Conservation (phyloP, 2,113 vertebrate genomes). For the Gorilla gorilla region DNA sequence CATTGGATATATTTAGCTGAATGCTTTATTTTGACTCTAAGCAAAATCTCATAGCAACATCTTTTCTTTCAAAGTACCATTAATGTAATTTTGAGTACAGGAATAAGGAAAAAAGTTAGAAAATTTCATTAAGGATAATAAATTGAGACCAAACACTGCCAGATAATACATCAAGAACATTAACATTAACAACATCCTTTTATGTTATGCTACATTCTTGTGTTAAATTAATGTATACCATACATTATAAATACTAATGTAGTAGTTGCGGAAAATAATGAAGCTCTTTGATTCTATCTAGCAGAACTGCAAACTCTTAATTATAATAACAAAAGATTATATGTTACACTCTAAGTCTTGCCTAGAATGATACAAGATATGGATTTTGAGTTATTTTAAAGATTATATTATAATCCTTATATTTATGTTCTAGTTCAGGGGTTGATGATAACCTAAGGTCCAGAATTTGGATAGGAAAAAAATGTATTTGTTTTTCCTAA, state of each 20-base stretch:
- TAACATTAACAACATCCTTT: background rate
- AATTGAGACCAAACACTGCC: background rate
- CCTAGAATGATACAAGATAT: background rate
- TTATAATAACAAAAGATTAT: background rate
- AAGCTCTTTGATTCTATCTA: background rate
- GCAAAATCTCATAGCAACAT: background rate
- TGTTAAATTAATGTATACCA: background rate
- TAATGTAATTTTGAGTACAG: conserved; percentile 19
- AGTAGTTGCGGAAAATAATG: background rate
- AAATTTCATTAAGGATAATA: background rate
- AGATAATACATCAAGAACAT: background rate
- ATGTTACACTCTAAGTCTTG: background rate
- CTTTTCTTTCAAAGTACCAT: conserved; percentile 15
- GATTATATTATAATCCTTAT: conserved; percentile 1
- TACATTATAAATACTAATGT: background rate
- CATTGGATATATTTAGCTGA: background rate
- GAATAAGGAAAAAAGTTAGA: background rate
- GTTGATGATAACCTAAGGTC: background rate
- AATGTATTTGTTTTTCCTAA: background rate
- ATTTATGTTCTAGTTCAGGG: background rate
- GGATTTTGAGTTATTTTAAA: background rate
- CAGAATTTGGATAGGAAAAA: background rate
- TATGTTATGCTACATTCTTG: background rate
- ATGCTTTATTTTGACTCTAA: background rate
- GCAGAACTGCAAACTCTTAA: background rate